Conservation (phyloP, 2,888 invertebrate genomes). For the Gibbula magus region DNA sequence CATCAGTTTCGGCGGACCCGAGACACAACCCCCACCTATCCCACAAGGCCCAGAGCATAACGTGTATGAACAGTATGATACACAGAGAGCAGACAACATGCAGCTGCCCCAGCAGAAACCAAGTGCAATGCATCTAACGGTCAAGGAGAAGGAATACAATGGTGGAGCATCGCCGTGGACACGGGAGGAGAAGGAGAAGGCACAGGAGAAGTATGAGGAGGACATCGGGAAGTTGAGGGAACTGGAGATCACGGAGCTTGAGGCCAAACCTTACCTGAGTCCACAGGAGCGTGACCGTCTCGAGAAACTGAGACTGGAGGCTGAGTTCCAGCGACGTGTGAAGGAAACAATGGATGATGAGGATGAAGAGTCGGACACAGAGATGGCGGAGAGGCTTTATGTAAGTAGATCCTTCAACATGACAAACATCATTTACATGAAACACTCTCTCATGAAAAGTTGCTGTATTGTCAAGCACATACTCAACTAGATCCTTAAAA, state of each 20-base stretch:
- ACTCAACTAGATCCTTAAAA: too few species aligned
- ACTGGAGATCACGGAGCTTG: slow-evolving; percentile 88
- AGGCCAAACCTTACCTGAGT: slow-evolving; percentile 69
- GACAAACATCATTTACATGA: background rate
- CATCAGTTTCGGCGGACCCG: slow-evolving; percentile 42
- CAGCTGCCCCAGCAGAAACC: background rate
- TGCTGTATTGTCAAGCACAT: too few species aligned
- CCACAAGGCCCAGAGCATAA: slow-evolving; percentile 49
- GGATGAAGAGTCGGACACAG: slow-evolving; percentile 74
- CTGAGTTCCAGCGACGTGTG: slow-evolving; percentile 94
- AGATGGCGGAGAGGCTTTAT: slow-evolving; percentile 50
- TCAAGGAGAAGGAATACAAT: slow-evolving; percentile 41
- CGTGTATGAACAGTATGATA: slow-evolving; percentile 54
- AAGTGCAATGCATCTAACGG: slow-evolving; percentile 24
- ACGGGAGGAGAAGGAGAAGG: slow-evolving; percentile 92
- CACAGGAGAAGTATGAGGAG: slow-evolving; percentile 83
- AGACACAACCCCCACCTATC: slow-evolving; percentile 27
- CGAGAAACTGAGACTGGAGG: slow-evolving; percentile 84
- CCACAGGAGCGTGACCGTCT: slow-evolving; percentile 70
- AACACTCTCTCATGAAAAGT: background rate
- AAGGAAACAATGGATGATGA: slow-evolving; percentile 85
- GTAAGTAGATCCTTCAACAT: slow-evolving; percentile 45
- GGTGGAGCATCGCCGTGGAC: slow-evolving; percentile 85
- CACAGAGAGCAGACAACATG: slow-evolving; percentile 23
- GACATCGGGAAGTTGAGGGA: slow-evolving; percentile 88